Evolutionary conservation across 2,113 vertebrate species (phyloP), one percentile per base, ranked within the genome.

Genomic region (Cacatua alba): DNA sequence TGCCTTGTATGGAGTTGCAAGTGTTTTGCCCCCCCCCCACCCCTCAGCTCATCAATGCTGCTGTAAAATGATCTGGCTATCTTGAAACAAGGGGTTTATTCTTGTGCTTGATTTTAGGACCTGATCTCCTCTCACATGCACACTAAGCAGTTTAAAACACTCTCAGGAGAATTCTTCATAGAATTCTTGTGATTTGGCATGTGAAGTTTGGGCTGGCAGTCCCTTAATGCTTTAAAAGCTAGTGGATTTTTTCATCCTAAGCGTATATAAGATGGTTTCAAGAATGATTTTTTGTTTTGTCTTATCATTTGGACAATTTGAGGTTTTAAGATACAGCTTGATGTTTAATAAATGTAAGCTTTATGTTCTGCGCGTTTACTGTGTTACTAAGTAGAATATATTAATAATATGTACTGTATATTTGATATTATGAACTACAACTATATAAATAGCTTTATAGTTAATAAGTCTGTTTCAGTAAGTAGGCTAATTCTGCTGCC

Each of bases 1-100:
- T 93, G 88, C 95, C 83, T 92, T 84, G 72, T 81, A 84, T 6
- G 14, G 76, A 75, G 92, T 77, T 94, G 91, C 77, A 91, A 83
- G 60, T 75, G 74, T 72, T 86, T 76, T 82, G 48, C 70, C 29
- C 53, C 39, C 53, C 39, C 28, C 10, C 31, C 6, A 4, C 28
- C 43, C 60, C 67, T 82, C 44, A 57, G 11, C 33, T 86, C 41
- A 35, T 88, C 79, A 51, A 23, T 92, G 85, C 48, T 7, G n/a
- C 78, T 85, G 79, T 74, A 86, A 88, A 93, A 93, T 41, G 55
- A 82, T 39, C 69, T 46, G 64, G 49, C 85, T 92, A 3, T 83
- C 75, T 92, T 52, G 48, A 46, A 96, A 86, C 68, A 86, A 88
- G 77, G 39, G 17, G 11, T 90, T 93, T 82, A 67, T 88, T 95